Evolutionary conservation across 64 coral and sea anemone genomes (phyloP).

Genomic region (Orbicella faveolata): DNA sequence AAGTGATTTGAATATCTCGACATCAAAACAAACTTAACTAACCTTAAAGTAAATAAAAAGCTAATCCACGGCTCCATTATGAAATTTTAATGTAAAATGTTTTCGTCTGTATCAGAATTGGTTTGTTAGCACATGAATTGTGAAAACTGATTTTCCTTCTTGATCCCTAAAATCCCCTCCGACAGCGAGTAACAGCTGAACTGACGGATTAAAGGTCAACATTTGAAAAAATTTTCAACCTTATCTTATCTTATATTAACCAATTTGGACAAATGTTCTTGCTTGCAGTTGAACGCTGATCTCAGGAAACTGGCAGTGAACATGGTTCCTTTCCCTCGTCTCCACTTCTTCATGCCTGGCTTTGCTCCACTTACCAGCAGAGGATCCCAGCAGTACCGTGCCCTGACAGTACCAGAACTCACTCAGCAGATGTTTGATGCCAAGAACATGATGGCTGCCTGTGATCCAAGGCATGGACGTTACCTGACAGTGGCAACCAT

Average conservation of each 20-base stretch:
- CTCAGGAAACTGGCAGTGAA: conserved; percentile 75
- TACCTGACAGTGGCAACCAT: conserved; percentile 65
- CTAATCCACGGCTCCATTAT: background rate
- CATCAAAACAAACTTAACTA: background rate
- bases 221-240: background rate
- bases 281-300: conserved; percentile 68
- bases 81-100: background rate
- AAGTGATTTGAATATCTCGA: background rate
- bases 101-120: background rate
- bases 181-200: too few species aligned
- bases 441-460: conserved; percentile 81
- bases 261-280: background rate
- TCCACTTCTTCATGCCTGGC: conserved; percentile 87
- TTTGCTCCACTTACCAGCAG: conserved; percentile 74
- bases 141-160: too few species aligned
- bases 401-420: conserved; percentile 61
- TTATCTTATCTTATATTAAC: background rate
- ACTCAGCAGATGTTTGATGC: conserved; percentile 77
- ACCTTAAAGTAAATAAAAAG: background rate
- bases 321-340: conserved; percentile 87
- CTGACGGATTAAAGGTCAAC: too few species aligned
- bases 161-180: too few species aligned
- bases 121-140: too few species aligned
- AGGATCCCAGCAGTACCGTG: conserved; percentile 72
- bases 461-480: conserved; percentile 65